phyloP scores from a whole-genome alignment of 1,140 invertebrate genomes.

The Drosophila tani region DNA sequence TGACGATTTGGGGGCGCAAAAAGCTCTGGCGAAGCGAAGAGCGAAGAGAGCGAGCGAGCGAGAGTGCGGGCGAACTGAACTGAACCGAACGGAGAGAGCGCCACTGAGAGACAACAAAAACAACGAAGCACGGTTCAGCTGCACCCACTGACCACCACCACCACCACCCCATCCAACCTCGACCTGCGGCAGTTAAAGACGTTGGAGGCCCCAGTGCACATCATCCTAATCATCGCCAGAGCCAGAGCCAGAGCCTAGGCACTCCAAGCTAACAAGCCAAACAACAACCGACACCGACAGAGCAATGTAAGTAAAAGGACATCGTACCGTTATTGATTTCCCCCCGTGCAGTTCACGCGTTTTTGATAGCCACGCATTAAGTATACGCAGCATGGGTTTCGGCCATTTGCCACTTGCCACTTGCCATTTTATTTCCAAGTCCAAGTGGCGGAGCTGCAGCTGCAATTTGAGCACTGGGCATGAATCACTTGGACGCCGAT shows the following conservation, averaged over 20 bases:
- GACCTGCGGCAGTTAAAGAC: constrained; percentile 51
- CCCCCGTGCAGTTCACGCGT: constrained; percentile 23
- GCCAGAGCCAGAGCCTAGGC: constrained; percentile 32
- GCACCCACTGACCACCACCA: constrained; percentile 49
- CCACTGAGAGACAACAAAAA: constrained; percentile 66
- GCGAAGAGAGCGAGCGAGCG: constrained; percentile 16
- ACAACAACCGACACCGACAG: constrained; percentile 36
- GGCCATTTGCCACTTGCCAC: constrained; percentile 21
- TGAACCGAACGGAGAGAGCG: constrained; percentile 24
- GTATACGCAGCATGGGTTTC: constrained; percentile 36
- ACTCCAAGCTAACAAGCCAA: constrained; percentile 36
- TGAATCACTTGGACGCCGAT: constrained; percentile 30
- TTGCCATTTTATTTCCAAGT: constrained; percentile 23
- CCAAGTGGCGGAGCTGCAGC: constrained; percentile 33
- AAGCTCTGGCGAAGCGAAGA: constrained; percentile 51
- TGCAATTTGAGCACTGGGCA: constrained; percentile 19
- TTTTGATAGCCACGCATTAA: constrained; percentile 48
- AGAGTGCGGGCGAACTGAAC: constrained; percentile 6
- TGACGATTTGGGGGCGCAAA: constrained; percentile 68
- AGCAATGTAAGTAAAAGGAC: constrained; percentile 71
- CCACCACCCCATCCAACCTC: constrained; percentile 23
- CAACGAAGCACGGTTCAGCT: constrained; percentile 76
- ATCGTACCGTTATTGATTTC: constrained; percentile 64
- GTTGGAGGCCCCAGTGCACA: constrained; percentile 64
- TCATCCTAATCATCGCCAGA: constrained; percentile 55